Conservation (phyloP, 2,113 vertebrate genomes). For the Notothenia coriiceps region DNA sequence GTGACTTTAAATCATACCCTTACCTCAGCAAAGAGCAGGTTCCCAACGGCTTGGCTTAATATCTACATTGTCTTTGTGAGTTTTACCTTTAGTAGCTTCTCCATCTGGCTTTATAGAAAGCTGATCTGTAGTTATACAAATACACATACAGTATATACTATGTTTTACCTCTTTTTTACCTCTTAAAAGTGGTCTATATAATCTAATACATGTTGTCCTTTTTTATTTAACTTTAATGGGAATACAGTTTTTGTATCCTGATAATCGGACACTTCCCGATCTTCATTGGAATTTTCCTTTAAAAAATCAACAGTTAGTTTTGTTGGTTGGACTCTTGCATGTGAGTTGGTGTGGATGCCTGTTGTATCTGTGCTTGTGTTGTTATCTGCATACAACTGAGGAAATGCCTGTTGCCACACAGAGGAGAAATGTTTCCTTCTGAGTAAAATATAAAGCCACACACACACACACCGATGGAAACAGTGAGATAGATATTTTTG, state of each 20-base stretch:
- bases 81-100: not conserved
- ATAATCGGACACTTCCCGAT: too few species aligned
- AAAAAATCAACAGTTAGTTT: constrained; percentile 6
- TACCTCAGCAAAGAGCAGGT: not conserved
- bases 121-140: too few species aligned
- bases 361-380: constrained; percentile 22
- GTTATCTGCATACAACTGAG: constrained; percentile 49
- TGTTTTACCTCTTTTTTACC: too few species aligned
- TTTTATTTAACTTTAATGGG: too few species aligned
- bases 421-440: constrained; percentile 23
- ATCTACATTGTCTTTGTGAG: not conserved
- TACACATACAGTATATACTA: too few species aligned
- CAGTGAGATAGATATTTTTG: constrained; percentile 66
- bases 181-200: too few species aligned
- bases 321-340: constrained; percentile 2
- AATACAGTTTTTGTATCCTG: too few species aligned
- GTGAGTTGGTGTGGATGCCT: constrained; percentile 18
- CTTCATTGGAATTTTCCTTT: not conserved
- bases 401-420: constrained; percentile 52
- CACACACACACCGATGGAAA: constrained; percentile 37
- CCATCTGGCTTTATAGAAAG: not conserved
- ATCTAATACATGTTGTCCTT: too few species aligned
- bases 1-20: not conserved
- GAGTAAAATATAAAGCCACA: constrained; percentile 37
- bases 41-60: not conserved